Base-by-base conservation (phyloP, 2,113 vertebrate species). In the Alouatta palliata region DNA sequence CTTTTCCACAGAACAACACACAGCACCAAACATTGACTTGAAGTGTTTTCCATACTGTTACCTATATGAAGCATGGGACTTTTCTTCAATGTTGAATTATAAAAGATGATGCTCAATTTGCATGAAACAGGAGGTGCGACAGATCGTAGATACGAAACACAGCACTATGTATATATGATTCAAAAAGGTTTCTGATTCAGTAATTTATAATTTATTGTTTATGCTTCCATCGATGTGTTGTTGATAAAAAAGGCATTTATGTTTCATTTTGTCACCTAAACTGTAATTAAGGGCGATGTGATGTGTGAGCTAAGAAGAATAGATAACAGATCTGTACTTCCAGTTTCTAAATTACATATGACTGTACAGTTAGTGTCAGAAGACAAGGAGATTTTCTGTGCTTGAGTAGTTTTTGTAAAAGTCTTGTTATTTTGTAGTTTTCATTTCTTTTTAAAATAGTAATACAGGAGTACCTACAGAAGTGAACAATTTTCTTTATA, bases 181-280 rank as follows among this genome's bases (percentile, higher is more conserved):
- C 80, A 66, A 97, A 97, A 95, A 98, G 66, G 68, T 68, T 96
- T 97, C 95, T 95, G 90, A 87, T 97, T 97, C 95, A 61, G 79
- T 96, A 87, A 75, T 97, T 96, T 96, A 97, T 98, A 98, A 98
- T 98, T 98, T 98, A 96, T 97, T 98, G 95, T 97, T 97, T 98
- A 97, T 97, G 97, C 97, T 98, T 97, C 96, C 92, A 95, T 97
- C 94, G 97, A 94, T 89, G 79, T 92, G 95, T 94, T 37, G 82
- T 95, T 98, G 97, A 97, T 97, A 97, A 98, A 97, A 97, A 97
- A 84, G 0, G 95, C 97, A 98, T 95, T 98, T 98, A 98, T 97
- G 96, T 97, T 98, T 98, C 96, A 98, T 98, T 98, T 98, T 98
- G 97, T 97, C 79, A 12, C 97, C 97, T 97, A 98, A 97, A 96